These are phyloP conservation scores for Trachelus tabidus DNA, from an alignment of 2,888 invertebrate genomes.

Conservation along the genomic window DNA sequence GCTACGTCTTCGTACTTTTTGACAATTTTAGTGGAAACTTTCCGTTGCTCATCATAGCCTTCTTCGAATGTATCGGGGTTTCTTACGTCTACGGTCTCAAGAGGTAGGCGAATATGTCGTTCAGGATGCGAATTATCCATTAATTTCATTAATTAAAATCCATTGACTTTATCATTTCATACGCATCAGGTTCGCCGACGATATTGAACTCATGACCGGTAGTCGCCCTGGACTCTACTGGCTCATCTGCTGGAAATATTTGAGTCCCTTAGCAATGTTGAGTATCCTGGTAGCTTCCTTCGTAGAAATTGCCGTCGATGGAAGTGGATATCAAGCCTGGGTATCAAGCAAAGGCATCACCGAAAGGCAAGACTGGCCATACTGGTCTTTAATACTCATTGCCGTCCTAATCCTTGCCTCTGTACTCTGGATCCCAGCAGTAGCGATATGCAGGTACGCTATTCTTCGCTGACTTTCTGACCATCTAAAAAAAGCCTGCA, in stretches of 20 bases:
- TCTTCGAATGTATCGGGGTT: slow-evolving; percentile 92
- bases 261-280: slow-evolving; percentile 90
- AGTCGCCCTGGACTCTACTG: slow-evolving; percentile 88
- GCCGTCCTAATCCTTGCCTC: slow-evolving; percentile 80
- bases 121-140: background rate
- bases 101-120: slow-evolving; percentile 70
- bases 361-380: slow-evolving; percentile 85
- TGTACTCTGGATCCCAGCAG: slow-evolving; percentile 87
- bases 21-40: slow-evolving; percentile 96
- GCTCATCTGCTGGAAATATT: slow-evolving; percentile 95
- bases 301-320: slow-evolving; percentile 81
- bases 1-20: slow-evolving; percentile 92
- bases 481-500: background rate
- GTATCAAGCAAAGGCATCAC: slow-evolving; percentile 78
- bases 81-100: slow-evolving; percentile 94
- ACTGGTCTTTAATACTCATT: slow-evolving; percentile 84
- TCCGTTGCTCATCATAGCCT: slow-evolving; percentile 90
- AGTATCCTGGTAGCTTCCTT: slow-evolving; percentile 87
- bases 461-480: background rate
- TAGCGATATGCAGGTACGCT: slow-evolving; percentile 81
- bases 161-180: background rate
- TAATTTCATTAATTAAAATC: background rate
- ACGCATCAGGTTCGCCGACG: slow-evolving; percentile 85
- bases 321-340: slow-evolving; percentile 90
- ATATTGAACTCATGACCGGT: slow-evolving; percentile 95